Evolutionary conservation across 2,113 vertebrate genomes (phyloP).

Genomic region (Ranitomeya variabilis): DNA sequence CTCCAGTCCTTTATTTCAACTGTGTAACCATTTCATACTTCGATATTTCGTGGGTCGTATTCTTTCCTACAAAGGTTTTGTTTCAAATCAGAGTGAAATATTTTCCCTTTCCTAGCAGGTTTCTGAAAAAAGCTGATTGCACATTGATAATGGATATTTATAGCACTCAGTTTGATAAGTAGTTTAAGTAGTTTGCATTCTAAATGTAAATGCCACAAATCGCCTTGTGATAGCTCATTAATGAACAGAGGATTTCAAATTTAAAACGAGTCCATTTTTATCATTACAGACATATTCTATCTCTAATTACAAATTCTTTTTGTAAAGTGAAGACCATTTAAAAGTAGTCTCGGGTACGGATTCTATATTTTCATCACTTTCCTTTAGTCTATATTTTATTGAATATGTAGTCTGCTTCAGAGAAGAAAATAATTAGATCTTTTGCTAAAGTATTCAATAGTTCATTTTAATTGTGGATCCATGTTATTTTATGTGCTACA

Average conservation of each 20-base stretch:
- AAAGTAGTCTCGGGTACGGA: background rate
- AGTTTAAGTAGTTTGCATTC: slow-evolving; percentile 21
- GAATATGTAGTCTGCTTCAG: slow-evolving; percentile 21
- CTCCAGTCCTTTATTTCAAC: background rate
- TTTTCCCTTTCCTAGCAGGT: background rate
- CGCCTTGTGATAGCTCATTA: slow-evolving; percentile 14
- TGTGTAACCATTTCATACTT: background rate
- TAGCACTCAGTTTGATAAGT: background rate
- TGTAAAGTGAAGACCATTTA: background rate
- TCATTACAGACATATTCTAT: background rate
- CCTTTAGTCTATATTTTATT: slow-evolving; percentile 18
- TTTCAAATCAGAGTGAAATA: background rate
- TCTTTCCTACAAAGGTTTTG: background rate
- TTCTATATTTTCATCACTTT: slow-evolving; percentile 4
- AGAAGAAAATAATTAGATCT: slow-evolving; percentile 35
- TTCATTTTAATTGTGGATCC: slow-evolving; percentile 46
- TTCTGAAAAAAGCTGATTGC: slow-evolving; percentile 21
- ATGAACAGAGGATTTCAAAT: slow-evolving; percentile 25
- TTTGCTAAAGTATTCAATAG: slow-evolving; percentile 33
- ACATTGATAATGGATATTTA: background rate
- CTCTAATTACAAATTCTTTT: slow-evolving; percentile 5
- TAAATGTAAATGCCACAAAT: slow-evolving; percentile 25
- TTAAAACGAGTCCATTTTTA: background rate
- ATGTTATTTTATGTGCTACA: slow-evolving; percentile 43
- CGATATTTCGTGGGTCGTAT: no score